phyloP scores from a whole-genome alignment of 2,797 vertebrate genomes.

The Orientallactaga sibirica region DNA sequence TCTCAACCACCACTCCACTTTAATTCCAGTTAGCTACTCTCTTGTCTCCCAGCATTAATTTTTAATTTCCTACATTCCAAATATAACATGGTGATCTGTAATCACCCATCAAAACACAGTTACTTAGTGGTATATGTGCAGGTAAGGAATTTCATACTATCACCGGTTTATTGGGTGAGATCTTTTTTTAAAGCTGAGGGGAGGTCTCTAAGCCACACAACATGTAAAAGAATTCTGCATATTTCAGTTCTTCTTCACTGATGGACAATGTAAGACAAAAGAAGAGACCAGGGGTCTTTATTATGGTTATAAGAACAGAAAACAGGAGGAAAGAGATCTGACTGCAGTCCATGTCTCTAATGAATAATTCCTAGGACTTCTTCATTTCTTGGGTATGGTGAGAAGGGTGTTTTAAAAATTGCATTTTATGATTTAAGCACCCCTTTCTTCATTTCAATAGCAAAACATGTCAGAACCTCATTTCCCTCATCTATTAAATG shows the following conservation, averaged over 20 bases:
- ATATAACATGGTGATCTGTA: neutral
- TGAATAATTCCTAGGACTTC: neutral
- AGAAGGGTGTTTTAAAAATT: conserved; percentile 17
- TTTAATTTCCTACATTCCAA: conserved; percentile 43
- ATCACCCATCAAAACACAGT: neutral
- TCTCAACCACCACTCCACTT: neutral
- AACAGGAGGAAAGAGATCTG: neutral
- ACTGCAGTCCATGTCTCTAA: neutral
- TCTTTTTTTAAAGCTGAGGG: neutral
- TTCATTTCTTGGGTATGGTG: neutral
- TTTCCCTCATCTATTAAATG: conserved; percentile 16
- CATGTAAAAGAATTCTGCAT: neutral
- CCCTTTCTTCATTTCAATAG: neutral
- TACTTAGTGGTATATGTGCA: neutral
- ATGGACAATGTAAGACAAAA: neutral
- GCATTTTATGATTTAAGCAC: neutral
- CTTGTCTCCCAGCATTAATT: conserved; percentile 32
- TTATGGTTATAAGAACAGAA: neutral
- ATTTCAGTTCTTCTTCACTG: neutral
- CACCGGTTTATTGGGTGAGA: neutral
- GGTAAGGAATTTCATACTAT: neutral
- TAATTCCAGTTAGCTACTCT: neutral
- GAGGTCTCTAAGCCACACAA: neutral
- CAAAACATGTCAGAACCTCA: neutral
- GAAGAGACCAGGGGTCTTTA: neutral